Evolutionary conservation across 1,140 invertebrate species (phyloP).

Genomic region (Magallana angulata): DNA sequence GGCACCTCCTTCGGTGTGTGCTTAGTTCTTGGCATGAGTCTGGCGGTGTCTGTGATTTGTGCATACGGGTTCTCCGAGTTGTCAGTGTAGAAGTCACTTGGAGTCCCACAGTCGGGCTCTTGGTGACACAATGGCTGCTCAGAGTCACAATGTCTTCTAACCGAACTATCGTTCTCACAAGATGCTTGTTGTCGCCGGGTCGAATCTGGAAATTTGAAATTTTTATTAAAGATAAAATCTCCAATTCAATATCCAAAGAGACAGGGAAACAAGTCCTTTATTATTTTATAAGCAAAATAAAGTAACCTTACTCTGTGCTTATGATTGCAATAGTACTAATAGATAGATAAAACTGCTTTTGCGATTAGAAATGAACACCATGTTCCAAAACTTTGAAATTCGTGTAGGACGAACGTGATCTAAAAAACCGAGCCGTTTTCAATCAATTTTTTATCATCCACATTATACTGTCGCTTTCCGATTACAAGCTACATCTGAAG

Average conservation of each 20-base stretch:
- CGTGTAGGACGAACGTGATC: too few relatives aligned
- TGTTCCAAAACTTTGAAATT: too few relatives aligned
- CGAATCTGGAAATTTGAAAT: neutral
- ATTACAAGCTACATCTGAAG: too few relatives aligned
- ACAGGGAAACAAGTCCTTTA: neutral
- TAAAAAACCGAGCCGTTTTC: too few relatives aligned
- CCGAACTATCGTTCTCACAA: neutral
- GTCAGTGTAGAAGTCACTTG: neutral
- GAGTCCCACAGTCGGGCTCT: neutral
- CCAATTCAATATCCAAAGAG: neutral
- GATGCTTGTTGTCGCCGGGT: neutral
- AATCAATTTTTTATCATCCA: too few relatives aligned
- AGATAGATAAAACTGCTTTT: too few relatives aligned
- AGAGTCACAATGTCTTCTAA: neutral
- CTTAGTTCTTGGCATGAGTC: neutral
- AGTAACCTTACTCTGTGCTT: neutral
- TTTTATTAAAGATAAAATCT: neutral
- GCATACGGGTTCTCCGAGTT: constrained; percentile 11
- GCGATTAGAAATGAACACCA: too few relatives aligned
- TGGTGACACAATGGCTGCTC: neutral
- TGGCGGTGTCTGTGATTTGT: neutral
- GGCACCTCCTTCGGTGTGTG: neutral
- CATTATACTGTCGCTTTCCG: too few relatives aligned
- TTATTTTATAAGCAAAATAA: neutral
- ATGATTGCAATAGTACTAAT: too few relatives aligned